Evolutionary conservation across 2,113 vertebrate genomes (phyloP), one percentile per base, ranked within the genome.

Genomic region (Camelus bactrianus): DNA sequence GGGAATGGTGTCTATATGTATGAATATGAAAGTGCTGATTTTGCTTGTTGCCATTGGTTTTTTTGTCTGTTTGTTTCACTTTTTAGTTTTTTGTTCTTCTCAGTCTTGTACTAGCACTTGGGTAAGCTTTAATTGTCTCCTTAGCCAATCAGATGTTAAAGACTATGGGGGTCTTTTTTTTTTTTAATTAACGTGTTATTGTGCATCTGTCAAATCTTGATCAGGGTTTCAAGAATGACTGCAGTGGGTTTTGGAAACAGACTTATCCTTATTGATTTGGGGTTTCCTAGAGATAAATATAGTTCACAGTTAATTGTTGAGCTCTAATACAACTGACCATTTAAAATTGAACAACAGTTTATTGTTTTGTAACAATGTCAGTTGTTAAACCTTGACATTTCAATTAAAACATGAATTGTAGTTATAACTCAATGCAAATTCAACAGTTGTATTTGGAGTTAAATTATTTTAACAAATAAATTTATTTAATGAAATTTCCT

Each of bases 391-490:
- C 98, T 98, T 98, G 98, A 98, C 98, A 98, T 99, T 99, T 98
- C 98, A 98, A 98, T 98, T 98, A 98, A 98, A 99, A 98, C 97
- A 98, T 98, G 98, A 98, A 98, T 98, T 98, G 98, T 99, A 98
- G 98, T 98, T 98, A 99, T 97, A 98, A 99, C 98, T 98, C 98
- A 97, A 99, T 98, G 98, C 98, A 99, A 99, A 99, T 98, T 98
- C 98, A 98, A 98, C 99, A 98, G 98, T 99, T 99, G 98, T 99
- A 99, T 98, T 99, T 99, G 99, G 98, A 99, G 98, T 99, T 99
- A 99, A 99, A 99, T 99, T 99, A 99, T 99, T 99, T 99, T 99
- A 99, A 99, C 98, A 99, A 99, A 99, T 99, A 99, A 99, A 99
- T 99, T 99, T 99, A 99, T 99, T 99, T 99, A 99, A 99, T 99